Evolutionary conservation across 2,113 vertebrate species (phyloP).

Genomic region (Eidolon helvum): DNA sequence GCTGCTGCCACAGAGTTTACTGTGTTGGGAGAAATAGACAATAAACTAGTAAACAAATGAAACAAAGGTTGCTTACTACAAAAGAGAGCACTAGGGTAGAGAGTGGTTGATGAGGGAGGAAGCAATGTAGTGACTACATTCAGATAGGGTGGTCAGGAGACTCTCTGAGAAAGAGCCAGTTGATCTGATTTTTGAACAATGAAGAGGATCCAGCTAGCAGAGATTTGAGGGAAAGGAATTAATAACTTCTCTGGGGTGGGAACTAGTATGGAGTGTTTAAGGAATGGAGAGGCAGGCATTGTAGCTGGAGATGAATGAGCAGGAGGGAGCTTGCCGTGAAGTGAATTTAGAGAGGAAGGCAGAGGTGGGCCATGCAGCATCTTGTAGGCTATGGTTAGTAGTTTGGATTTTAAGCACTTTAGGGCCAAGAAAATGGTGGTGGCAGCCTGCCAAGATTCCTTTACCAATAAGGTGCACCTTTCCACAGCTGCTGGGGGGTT

Average conservation of each 20-base stretch:
- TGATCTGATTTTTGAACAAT: not conserved
- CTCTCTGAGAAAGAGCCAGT: not conserved
- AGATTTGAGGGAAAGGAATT: not conserved
- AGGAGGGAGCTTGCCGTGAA: not conserved
- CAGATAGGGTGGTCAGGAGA: not conserved
- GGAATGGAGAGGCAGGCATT: not conserved
- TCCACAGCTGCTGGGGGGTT: not conserved
- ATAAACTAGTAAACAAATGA: not conserved
- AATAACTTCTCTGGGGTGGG: not conserved
- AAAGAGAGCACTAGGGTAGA: not conserved
- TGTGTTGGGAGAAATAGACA: not conserved
- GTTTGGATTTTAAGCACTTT: not conserved
- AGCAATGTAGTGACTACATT: not conserved
- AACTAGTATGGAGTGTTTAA: not conserved
- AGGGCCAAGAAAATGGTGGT: not conserved
- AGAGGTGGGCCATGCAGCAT: not conserved
- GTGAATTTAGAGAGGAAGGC: not conserved
- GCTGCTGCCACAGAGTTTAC: not conserved
- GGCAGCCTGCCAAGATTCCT: not conserved
- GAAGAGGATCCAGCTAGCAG: not conserved
- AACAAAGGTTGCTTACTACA: not conserved
- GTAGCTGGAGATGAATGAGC: too few species aligned
- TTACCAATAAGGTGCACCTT: not conserved
- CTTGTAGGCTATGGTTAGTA: not conserved
- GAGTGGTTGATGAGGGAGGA: not conserved